A percentile compares a stretch with the other conserved stretches of the same genome.
These are phyloP conservation scores for Argya squamiceps DNA, from an alignment of 2,797 vertebrate genomes.

Conservation along the genomic window DNA sequence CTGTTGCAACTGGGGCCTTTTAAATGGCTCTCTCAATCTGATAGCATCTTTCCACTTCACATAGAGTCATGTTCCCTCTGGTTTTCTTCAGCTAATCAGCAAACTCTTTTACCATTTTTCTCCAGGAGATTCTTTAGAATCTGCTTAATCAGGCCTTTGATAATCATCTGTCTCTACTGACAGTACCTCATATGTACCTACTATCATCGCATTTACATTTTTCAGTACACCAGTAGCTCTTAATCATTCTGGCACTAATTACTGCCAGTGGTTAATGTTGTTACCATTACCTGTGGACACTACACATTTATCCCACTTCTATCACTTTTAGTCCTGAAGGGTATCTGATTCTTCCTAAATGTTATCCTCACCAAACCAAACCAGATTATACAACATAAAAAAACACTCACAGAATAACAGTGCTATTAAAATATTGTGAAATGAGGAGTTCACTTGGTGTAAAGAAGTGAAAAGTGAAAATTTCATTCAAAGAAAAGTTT, in stretches of 20 bases:
- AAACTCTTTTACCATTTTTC: background rate
- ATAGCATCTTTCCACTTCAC: background rate
- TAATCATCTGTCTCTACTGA: background rate
- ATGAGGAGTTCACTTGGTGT: background rate
- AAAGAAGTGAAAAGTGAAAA: background rate
- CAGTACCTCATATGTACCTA: background rate
- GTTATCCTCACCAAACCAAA: background rate
- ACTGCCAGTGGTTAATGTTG: background rate
- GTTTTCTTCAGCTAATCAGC: background rate
- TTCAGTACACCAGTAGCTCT: background rate
- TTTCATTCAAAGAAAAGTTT: background rate
- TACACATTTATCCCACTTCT: background rate
- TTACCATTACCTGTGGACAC: background rate
- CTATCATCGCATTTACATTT: background rate
- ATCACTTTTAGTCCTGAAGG: background rate
- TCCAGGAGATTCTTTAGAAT: background rate
- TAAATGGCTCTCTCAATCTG: background rate
- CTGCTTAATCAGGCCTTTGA: background rate
- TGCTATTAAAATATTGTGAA: background rate
- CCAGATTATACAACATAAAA: background rate
- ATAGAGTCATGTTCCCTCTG: background rate
- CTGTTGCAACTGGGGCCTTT: background rate
- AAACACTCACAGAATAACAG: accelerated
- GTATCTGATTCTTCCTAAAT: background rate
- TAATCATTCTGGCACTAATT: background rate